These are phyloP conservation scores for Oenanthe melanoleuca DNA, from an alignment of 2,113 vertebrate species.

Conservation along the genomic window DNA sequence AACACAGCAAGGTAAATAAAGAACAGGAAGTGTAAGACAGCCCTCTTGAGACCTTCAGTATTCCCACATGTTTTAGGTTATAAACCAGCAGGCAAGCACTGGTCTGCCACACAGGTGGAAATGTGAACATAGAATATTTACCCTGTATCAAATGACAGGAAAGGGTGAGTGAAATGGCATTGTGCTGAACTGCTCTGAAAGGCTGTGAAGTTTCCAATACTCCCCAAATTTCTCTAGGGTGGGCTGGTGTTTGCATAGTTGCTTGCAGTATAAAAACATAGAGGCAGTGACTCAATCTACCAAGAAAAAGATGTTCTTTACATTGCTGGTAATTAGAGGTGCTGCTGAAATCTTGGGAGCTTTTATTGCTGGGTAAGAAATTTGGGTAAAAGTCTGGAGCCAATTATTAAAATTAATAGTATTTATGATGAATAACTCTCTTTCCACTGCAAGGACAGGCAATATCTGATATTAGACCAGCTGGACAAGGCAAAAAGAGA, in stretches of 20 bases:
- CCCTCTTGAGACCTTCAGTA: conserved; percentile 50
- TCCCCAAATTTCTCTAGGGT: conserved; percentile 48
- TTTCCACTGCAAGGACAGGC: background rate
- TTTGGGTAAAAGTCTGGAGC: background rate
- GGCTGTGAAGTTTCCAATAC: background rate
- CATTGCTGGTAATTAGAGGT: background rate
- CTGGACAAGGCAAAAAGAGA: background rate
- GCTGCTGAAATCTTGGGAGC: background rate
- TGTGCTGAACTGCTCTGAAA: conserved; percentile 31
- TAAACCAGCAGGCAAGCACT: conserved; percentile 13
- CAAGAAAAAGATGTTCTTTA: background rate
- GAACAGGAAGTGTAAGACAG: conserved; percentile 62
- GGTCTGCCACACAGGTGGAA: conserved; percentile 66
- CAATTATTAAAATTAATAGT: background rate
- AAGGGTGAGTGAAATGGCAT: conserved; percentile 10
- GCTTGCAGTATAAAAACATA: conserved; percentile 5
- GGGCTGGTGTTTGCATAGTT: conserved; percentile 43
- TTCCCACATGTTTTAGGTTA: conserved; percentile 64
- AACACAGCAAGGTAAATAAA: conserved; percentile 65
- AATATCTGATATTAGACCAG: background rate
- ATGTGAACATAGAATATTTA: conserved; percentile 52
- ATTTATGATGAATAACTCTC: background rate
- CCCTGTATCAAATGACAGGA: conserved; percentile 62
- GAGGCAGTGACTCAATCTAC: background rate
- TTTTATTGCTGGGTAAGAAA: background rate